Conservation (phyloP, 2,113 vertebrate genomes). For the Arvicanthis niloticus region DNA sequence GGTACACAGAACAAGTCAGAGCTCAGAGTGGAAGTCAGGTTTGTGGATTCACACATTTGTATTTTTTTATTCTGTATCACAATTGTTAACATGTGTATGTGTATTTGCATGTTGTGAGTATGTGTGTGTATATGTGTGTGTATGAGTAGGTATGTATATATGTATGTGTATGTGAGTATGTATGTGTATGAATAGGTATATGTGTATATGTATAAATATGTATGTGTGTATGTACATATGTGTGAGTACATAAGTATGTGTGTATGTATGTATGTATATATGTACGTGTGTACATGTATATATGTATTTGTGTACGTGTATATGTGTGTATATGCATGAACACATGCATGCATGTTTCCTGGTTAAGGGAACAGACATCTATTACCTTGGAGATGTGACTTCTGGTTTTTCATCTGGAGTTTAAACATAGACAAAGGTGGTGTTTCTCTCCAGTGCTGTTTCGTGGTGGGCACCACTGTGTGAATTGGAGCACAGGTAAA, state of each 20-base stretch:
- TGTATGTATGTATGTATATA: not conserved
- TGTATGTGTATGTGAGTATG: not conserved
- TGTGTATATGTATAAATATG: not conserved
- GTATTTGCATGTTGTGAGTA: not conserved
- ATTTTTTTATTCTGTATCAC: not conserved
- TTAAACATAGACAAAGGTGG: not conserved
- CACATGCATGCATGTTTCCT: not conserved
- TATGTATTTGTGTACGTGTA: not conserved
- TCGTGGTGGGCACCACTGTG: not conserved
- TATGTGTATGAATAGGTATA: not conserved
- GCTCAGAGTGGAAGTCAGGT: not conserved
- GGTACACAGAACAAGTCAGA: not conserved
- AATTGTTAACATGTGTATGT: not conserved
- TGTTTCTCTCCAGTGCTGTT: not conserved
- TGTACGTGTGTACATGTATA: not conserved
- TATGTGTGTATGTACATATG: not conserved
- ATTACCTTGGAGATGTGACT: not conserved
- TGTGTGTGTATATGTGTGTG: not conserved
- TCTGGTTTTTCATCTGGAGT: slow-evolving; percentile 38
- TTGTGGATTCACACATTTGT: not conserved
- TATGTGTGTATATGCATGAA: not conserved
- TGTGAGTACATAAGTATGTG: not conserved
- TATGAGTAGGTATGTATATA: not conserved
- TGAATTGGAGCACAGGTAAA: not conserved
- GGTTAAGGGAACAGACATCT: not conserved